Evolutionary conservation across 2,113 vertebrate genomes (phyloP).

Genomic region (Phalacrocorax aristotelis): DNA sequence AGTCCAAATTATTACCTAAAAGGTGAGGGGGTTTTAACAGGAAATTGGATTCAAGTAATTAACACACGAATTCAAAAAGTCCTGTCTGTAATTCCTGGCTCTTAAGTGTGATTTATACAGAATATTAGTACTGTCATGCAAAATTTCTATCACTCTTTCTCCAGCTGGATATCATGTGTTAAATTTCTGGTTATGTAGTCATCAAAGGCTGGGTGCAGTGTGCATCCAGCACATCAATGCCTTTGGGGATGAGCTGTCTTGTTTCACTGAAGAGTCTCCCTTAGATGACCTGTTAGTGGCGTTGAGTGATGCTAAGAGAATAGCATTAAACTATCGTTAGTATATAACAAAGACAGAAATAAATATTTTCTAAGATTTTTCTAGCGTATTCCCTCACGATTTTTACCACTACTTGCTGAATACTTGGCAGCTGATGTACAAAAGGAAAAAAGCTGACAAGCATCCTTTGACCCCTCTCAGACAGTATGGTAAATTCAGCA

Average conservation of each 20-base stretch:
- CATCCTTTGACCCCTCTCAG: background rate
- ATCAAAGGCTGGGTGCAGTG: background rate
- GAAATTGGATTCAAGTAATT: background rate
- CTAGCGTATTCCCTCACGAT: background rate
- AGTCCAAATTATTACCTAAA: background rate
- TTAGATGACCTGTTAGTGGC: slow-evolving; percentile 9
- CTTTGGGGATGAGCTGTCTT: slow-evolving; percentile 39
- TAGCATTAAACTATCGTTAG: background rate
- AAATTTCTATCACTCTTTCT: background rate
- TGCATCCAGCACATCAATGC: slow-evolving; percentile 10
- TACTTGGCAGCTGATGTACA: background rate
- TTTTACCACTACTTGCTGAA: background rate
- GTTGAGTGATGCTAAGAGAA: background rate
- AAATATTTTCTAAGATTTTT: background rate
- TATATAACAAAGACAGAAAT: background rate
- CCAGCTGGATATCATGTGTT: slow-evolving; percentile 20
- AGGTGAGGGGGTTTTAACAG: background rate
- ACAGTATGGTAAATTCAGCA: background rate
- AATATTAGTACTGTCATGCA: background rate
- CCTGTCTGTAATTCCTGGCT: background rate
- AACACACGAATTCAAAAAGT: background rate
- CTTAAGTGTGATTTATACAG: background rate
- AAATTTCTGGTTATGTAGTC: background rate
- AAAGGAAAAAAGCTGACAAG: background rate
- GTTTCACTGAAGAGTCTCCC: slow-evolving; percentile 25